These are phyloP conservation scores for Calyptomena viridis DNA, from an alignment of 2,113 vertebrate species.

Conservation along the genomic window DNA sequence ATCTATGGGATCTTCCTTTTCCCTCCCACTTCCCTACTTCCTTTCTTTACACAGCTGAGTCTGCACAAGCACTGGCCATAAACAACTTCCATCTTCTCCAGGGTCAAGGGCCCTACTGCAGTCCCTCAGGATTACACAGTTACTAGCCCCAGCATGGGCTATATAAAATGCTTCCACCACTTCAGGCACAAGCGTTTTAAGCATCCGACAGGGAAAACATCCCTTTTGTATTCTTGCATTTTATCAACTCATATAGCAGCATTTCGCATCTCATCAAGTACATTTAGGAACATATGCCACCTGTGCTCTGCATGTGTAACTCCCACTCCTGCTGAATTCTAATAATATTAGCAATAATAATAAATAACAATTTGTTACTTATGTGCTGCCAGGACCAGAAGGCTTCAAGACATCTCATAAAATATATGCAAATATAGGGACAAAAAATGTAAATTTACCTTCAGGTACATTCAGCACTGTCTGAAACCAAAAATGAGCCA, in stretches of 20 bases:
- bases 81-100: not conserved
- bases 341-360: slow-evolving; percentile 25
- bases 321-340: not conserved
- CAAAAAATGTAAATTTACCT: not conserved
- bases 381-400: not conserved
- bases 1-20: not conserved
- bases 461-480: not conserved
- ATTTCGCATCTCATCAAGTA: not conserved
- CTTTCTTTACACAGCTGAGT: not conserved
- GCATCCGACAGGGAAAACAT: not conserved
- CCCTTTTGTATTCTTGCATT: not conserved
- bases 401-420: not conserved
- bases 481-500: not conserved
- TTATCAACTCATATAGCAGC: not conserved
- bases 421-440: not conserved
- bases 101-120: not conserved
- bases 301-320: not conserved
- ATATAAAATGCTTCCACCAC: not conserved
- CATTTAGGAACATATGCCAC: not conserved
- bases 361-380: not conserved
- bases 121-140: not conserved
- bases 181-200: not conserved
- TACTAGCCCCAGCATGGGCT: not conserved
- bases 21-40: not conserved
- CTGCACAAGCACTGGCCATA: rapidly evolving